Evolutionary conservation across 2,888 invertebrate species (phyloP), one percentile per base, ranked within the genome.

Genomic region (Polia nebulosa): DNA sequence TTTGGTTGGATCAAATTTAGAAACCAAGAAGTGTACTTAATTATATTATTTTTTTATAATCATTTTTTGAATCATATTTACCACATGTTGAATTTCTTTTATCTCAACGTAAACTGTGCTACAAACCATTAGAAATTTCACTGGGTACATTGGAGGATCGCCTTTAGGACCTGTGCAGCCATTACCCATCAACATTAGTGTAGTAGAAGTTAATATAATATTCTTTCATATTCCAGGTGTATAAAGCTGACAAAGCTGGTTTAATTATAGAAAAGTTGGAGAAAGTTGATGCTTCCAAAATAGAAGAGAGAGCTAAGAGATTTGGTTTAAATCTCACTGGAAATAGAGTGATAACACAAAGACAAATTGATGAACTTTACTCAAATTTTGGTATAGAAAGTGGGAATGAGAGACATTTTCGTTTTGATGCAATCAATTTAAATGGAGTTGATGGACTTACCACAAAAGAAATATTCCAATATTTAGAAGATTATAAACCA

Each of bases 401-500:
- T 84, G 96, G 96, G 34, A 96, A 96, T 87, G 97, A 97, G 86
- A 96, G 96, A 82, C 96, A 97, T 87, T 96, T 97, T 77, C 96
- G 97, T 78, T 96, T 97, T 84, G 97, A 98, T 90, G 97, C 97
- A 25, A 92, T 98, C 56, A 97, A 98, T 89, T 94, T 98, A 88
- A 94, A 97, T 87, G 98, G 98, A 57, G 97, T 97, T 1, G 96
- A 97, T 82, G 96, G 97, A 41, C 97, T 98, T 96, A 97, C 96
- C 81, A 97, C 98, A 4, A 96, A 97, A 88, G 98, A 98, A 89
- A 96, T 98, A 58, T 97, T 98, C 88, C 96, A 97, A 80, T 98
- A 98, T 91, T 97, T 98, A 88, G 96, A 96, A 88, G 97, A 97
- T 80, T 98, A 97, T 90, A 97, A 97, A 60, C 98, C 98, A n/a